Evolutionary conservation across 2,888 invertebrate species (phyloP).

Genomic region (Drepana falcataria): DNA sequence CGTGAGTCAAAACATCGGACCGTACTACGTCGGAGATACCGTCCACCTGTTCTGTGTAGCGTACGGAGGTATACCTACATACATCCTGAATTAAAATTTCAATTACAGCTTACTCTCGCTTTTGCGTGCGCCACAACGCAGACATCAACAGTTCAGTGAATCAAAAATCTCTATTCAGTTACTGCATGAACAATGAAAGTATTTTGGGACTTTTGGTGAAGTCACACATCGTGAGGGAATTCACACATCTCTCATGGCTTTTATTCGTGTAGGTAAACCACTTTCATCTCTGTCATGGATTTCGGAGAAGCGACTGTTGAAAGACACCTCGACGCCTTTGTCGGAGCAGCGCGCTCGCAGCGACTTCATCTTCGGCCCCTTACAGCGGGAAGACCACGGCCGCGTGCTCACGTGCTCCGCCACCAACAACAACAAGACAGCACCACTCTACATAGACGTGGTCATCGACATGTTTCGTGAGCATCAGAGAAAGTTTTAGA

Average conservation of each 20-base stretch:
- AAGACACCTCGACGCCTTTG: conserved; percentile 78
- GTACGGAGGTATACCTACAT: conserved; percentile 86
- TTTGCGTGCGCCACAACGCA: background rate
- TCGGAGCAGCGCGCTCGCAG: conserved; percentile 82
- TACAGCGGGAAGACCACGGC: conserved; percentile 82
- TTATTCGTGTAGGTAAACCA: conserved; percentile 77
- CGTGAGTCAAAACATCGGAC: conserved; percentile 80
- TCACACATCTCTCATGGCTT: background rate
- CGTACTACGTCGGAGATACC: conserved; percentile 90
- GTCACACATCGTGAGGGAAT: background rate
- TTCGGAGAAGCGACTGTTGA: conserved; percentile 81
- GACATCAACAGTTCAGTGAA: too few relatives aligned
- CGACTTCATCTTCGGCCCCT: conserved; percentile 79
- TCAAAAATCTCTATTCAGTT: too few relatives aligned
- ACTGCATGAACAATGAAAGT: too few relatives aligned
- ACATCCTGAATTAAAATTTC: background rate
- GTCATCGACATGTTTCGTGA: conserved; percentile 84
- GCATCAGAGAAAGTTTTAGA: conserved; percentile 35
- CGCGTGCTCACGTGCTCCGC: conserved; percentile 82
- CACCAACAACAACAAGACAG: conserved; percentile 82
- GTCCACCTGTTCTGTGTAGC: conserved; percentile 91
- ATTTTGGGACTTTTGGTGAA: too few relatives aligned
- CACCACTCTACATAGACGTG: conserved; percentile 82
- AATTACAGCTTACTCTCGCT: background rate
- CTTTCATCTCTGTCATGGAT: conserved; percentile 83